These are phyloP conservation scores for Drosophila rubida DNA, from an alignment of 2,888 invertebrate species.

Conservation along the genomic window DNA sequence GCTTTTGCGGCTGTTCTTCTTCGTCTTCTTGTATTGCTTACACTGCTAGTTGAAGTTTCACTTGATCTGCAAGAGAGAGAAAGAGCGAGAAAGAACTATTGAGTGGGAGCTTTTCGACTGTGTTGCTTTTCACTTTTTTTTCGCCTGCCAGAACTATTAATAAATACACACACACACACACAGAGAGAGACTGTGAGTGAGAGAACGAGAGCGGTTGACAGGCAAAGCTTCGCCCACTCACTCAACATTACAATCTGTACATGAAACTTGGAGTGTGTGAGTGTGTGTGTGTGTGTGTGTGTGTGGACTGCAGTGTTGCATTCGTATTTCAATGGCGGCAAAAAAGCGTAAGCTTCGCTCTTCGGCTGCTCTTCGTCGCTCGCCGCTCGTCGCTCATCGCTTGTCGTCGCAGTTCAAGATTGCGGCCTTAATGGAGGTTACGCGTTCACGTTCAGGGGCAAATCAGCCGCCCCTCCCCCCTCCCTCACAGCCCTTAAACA, in stretches of 20 bases:
- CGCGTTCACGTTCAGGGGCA: conserved; percentile 82
- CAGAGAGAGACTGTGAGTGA: conserved; percentile 1
- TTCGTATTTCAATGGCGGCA: conserved; percentile 72
- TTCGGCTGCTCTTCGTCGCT: conserved; percentile 3
- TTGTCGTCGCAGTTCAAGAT: conserved; percentile 77
- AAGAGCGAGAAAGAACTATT: conserved; percentile 5
- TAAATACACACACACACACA: conserved; percentile 40
- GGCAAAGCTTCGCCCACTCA: conserved; percentile 48
- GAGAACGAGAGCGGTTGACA: conserved; percentile 24
- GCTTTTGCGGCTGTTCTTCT: conserved; percentile 5
- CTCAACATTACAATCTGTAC: conserved; percentile 33
- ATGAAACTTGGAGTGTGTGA: conserved; percentile 4
- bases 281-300: conserved; percentile 21
- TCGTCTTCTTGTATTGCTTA: conserved; percentile 19
- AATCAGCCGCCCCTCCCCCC: conserved; percentile 36
- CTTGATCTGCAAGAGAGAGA: conserved; percentile 65
- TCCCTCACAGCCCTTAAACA: not conserved
- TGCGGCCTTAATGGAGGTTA: conserved; percentile 84
- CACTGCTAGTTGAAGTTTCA: conserved; percentile 59
- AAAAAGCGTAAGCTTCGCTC: conserved; percentile 35
- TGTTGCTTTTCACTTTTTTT: conserved; percentile 38
- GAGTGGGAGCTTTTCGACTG: conserved; percentile 30
- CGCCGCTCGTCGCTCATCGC: not conserved
- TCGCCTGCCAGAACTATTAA: conserved; percentile 41
- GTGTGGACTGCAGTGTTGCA: conserved; percentile 54